Base-by-base conservation (phyloP, 92 coral and sea anemone species). In the Ricordea florida region DNA sequence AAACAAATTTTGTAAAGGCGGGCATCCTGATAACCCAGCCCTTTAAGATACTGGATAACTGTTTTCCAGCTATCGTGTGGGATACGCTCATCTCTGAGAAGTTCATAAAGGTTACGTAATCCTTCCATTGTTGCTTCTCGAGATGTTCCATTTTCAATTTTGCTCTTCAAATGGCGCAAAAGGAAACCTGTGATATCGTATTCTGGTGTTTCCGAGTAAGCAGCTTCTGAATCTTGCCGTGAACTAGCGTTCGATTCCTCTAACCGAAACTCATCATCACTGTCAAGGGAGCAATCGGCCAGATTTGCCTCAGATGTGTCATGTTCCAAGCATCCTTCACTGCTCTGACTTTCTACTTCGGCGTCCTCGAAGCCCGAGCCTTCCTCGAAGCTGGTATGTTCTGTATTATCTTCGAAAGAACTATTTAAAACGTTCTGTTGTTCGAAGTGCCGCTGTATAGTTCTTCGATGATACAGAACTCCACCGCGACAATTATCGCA, bases 41-140 rank as follows among this genome's bases (percentile, higher is more conserved):
- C 26, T 32, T 48, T 67, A 18, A 67, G 20, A 30, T 29, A 67
- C 10, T 48, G 44, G 21, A 67, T 25, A 37, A 72, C 44, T 14
- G 65, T 21, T 25, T 72, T 32, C 80, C 80, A 72, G 26, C 42
- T 50, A 28, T 72, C 35, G 57, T 72, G 72, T 3, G 78, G 70
- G 53, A 71, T 57, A 5, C 70, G 30, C 23, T 71, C 65, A 53
- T 71, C 78, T 37, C 53, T 57, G 13, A 71, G 24, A 22, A 72
- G 69, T 40, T 72, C 80, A 41, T 59, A 72, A 20, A 72, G 40
- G 28, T 60, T 72, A 25, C 57, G 23, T 47, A 59, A 32, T 28
- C 58, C 56, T n/a, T 49, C 20, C 38, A 72, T 26, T 38, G 80
- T 72, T 32, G 40, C 80, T 57, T 72, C 53, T 41, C 46, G 80